phyloP scores from a whole-genome alignment of 2,797 vertebrate species.

The Oreochromis grahami region DNA sequence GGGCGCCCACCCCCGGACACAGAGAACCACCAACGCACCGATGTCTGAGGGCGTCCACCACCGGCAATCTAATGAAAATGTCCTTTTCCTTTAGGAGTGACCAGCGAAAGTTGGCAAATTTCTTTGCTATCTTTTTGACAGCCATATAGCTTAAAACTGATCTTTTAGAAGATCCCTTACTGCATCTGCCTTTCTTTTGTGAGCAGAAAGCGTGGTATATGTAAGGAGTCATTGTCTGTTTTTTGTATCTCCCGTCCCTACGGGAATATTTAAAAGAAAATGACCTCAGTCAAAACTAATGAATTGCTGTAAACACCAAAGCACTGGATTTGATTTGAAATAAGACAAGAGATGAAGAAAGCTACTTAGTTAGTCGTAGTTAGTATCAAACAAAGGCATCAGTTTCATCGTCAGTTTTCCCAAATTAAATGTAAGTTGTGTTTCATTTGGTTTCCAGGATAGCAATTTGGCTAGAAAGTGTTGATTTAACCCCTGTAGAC shows the following conservation, averaged over 20 bases:
- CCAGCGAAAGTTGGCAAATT: background rate
- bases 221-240: background rate
- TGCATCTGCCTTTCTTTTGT: background rate
- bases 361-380: conserved; percentile 12
- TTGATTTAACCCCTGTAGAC: background rate
- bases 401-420: background rate
- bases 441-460: background rate
- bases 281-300: background rate
- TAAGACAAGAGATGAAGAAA: background rate
- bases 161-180: background rate
- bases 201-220: background rate
- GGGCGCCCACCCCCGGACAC: no score
- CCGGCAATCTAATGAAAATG: background rate
- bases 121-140: background rate
- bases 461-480: background rate
- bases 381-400: background rate
- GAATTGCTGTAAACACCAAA: background rate
- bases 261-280: background rate
- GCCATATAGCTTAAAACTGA: background rate
- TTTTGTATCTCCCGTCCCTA: background rate
- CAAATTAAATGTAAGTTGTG: background rate
- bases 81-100: background rate
- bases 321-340: background rate
- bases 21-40: no score
- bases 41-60: no score